phyloP scores from a whole-genome alignment of 2,113 vertebrate genomes.

The Chaetops frenatus region DNA sequence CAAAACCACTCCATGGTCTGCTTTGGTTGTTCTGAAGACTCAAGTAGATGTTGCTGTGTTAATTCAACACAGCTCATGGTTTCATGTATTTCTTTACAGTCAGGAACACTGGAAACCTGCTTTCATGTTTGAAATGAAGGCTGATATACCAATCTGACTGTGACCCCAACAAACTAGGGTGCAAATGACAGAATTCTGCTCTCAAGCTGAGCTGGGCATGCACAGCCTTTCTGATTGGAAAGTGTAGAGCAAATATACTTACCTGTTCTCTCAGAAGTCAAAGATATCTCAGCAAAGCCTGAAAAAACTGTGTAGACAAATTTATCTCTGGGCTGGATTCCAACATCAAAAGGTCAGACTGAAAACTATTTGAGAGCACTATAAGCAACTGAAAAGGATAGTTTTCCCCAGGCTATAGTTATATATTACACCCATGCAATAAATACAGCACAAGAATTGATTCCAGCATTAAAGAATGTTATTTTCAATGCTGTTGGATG shows the following conservation, averaged over 20 bases:
- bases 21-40: not conserved
- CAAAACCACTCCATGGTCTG: not conserved
- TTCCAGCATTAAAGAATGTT: not conserved
- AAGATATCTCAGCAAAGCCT: not conserved
- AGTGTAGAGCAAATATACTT: not conserved
- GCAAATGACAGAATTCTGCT: not conserved
- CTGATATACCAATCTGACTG: not conserved
- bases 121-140: constrained; percentile 20
- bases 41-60: not conserved
- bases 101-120: not conserved
- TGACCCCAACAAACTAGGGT: not conserved
- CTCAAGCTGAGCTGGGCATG: not conserved
- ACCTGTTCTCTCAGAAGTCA: not conserved
- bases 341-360: not conserved
- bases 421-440: not conserved
- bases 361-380: not conserved
- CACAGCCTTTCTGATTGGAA: not conserved
- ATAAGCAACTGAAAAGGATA: not conserved
- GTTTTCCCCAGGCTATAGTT: not conserved
- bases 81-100: not conserved
- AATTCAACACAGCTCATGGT: not conserved
- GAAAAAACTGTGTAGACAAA: constrained; percentile 16
- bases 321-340: not conserved
- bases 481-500: not conserved
- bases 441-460: not conserved